Percentiles rank a stretch among this genome's conserved stretches.
These are phyloP conservation scores for Xiphias gladius DNA, from an alignment of 2,113 vertebrate genomes.

Conservation along the genomic window DNA sequence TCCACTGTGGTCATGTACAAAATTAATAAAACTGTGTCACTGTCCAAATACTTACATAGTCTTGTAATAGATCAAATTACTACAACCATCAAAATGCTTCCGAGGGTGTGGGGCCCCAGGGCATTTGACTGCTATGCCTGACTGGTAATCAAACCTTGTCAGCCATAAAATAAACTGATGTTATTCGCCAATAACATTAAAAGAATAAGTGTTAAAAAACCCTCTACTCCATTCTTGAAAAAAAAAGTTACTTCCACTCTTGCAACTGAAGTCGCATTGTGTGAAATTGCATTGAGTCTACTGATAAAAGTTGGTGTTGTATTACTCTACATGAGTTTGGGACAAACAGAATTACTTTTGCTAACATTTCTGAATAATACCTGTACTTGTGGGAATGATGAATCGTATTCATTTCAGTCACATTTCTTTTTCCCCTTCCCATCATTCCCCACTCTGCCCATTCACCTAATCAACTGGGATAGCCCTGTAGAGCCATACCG, in stretches of 20 bases:
- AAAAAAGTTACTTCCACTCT: not conserved
- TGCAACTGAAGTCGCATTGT: slow-evolving; percentile 21
- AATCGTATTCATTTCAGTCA: not conserved
- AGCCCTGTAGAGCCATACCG: not conserved
- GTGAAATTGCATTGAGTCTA: slow-evolving; percentile 46
- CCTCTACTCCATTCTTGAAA: not conserved
- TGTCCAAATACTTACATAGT: too few species aligned
- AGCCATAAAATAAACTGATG: slow-evolving; percentile 2
- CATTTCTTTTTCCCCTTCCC: not conserved
- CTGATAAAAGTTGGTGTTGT: slow-evolving; percentile 22
- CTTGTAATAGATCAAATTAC: not conserved
- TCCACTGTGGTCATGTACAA: too few species aligned
- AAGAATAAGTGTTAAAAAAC: not conserved
- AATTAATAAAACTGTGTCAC: too few species aligned
- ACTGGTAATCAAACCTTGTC: not conserved
- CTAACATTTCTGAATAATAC: not conserved
- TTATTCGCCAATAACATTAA: not conserved
- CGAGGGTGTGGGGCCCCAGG: not conserved
- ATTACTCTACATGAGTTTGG: slow-evolving; percentile 7
- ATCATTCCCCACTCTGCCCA: not conserved
- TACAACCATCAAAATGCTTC: not conserved
- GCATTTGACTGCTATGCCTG: not conserved
- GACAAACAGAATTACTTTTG: slow-evolving; percentile 20
- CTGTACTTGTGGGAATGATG: not conserved
- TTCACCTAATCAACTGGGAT: slow-evolving; percentile 6